A percentile compares a stretch with the other conserved stretches of the same genome.
phyloP scores from a whole-genome alignment of 2,888 invertebrate species.

The Andrena bicolor region DNA sequence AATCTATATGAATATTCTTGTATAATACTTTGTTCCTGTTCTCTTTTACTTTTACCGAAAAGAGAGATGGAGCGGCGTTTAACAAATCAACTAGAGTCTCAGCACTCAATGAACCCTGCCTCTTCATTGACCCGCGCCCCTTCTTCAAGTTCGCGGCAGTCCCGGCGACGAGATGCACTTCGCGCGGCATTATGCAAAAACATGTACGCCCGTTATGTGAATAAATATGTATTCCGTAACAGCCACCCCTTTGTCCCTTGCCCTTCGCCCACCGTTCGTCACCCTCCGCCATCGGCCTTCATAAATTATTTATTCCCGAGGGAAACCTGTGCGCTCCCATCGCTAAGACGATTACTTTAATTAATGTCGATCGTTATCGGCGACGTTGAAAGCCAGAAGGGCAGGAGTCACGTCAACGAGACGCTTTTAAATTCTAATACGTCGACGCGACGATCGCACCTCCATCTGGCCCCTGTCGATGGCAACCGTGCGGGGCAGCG shows the following conservation, averaged over 20 bases:
- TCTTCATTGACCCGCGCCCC: not conserved
- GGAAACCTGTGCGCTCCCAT: constrained; percentile 55
- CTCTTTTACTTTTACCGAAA: not conserved
- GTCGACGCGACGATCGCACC: constrained; percentile 15
- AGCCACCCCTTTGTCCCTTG: constrained; percentile 47
- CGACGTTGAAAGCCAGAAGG: constrained; percentile 56
- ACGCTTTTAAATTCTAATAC: constrained; percentile 59
- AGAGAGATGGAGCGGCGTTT: not conserved
- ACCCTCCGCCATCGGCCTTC: constrained; percentile 54
- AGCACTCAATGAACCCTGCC: constrained; percentile 9
- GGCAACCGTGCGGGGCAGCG: constrained; percentile 11
- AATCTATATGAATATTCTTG: not conserved
- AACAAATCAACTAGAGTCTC: constrained; percentile 6
- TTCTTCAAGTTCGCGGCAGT: not conserved
- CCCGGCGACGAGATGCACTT: constrained; percentile 30
- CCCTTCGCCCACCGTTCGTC: constrained; percentile 17
- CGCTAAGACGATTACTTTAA: constrained; percentile 66
- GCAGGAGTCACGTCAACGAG: constrained; percentile 50
- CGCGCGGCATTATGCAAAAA: constrained; percentile 73
- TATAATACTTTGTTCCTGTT: not conserved
- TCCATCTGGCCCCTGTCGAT: not conserved
- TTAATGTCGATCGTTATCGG: constrained; percentile 65
- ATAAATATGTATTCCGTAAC: constrained; percentile 74
- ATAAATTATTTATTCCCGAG: constrained; percentile 75
- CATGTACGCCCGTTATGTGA: constrained; percentile 73